Evolutionary conservation across 2,113 vertebrate species (phyloP), one percentile per base, ranked within the genome.

Genomic region (Bothrops jararaca): DNA sequence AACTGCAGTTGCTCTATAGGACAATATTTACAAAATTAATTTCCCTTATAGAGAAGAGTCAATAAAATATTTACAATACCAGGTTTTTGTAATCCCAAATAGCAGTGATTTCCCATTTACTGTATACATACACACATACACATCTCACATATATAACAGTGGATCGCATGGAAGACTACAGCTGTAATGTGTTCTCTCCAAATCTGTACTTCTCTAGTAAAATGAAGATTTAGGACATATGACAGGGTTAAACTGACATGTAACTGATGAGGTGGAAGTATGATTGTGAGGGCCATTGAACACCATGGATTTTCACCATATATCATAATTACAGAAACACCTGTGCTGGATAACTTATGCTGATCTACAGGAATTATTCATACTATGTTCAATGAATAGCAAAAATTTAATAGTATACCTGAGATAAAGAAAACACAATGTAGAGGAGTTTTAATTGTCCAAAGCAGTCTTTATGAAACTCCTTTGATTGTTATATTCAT

Each of bases 201-300:
- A 96, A 92, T 94, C 93, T 94, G 91, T 87, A 91, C 94, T 94
- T 94, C 93, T 93, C 96, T 96, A 96, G 95, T 94, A 94, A 94
- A 95, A 96, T 86, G 86, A 94, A 95, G 93, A 96, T 95, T 89
- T 94, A 94, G 94, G 94, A 92, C 94, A 92, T 1, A 39, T 94
- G 94, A 94, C 94, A 96, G 95, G 97, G 95, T 97, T 92, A 93
- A 54, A 69, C 26, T 96, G 96, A 95, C 96, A 95, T 96, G 96
- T 97, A 97, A 98, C 96, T 96, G 97, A 98, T 98, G 97, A 97
- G 96, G 96, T 97, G 95, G 96, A 98, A 97, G 95, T 92, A 80
- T 1, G 64, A 95, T 54, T 95, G 85, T 96, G 97, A 98, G 96
- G 97, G 96, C 95, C 95, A 95, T 69, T 97, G 97, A 98, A 96